These are phyloP conservation scores for Macrotis lagotis DNA, from an alignment of 2,113 vertebrate species.

Conservation along the genomic window DNA sequence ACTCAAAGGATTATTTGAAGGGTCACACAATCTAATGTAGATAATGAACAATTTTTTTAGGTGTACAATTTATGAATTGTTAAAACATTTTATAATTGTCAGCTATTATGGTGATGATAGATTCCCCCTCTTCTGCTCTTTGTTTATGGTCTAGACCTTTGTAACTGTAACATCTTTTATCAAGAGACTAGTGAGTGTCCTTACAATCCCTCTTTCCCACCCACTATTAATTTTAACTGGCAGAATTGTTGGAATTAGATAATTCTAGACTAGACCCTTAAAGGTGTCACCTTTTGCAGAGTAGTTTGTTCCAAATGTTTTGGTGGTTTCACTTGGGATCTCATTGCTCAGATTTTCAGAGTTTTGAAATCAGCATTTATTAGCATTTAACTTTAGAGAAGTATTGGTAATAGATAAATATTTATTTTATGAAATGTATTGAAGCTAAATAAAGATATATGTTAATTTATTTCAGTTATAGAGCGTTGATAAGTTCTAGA, in stretches of 20 bases:
- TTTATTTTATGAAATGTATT: neutral
- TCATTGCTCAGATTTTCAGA: neutral
- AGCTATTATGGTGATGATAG: neutral
- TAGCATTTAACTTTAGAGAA: conserved; percentile 47
- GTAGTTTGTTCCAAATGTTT: neutral
- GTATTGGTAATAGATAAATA: neutral
- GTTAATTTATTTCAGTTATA: conserved; percentile 14
- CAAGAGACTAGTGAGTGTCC: neutral
- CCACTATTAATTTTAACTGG: neutral
- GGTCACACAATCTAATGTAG: neutral
- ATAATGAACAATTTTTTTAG: too few relatives aligned
- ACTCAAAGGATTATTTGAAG: neutral
- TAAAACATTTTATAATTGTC: neutral
- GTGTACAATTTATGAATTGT: neutral
- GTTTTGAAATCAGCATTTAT: conserved; percentile 44
- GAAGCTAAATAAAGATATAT: conserved; percentile 7
- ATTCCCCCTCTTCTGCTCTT: neutral
- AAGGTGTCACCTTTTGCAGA: neutral
- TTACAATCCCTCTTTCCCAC: rapidly evolving
- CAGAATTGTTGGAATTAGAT: neutral
- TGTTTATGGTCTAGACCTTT: neutral
- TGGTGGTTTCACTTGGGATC: neutral
- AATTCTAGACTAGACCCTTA: neutral
- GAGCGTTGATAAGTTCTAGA: neutral
- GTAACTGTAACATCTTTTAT: neutral